These are phyloP conservation scores for Alloplasta piceator DNA, from an alignment of 2,888 invertebrate species.

Conservation along the genomic window DNA sequence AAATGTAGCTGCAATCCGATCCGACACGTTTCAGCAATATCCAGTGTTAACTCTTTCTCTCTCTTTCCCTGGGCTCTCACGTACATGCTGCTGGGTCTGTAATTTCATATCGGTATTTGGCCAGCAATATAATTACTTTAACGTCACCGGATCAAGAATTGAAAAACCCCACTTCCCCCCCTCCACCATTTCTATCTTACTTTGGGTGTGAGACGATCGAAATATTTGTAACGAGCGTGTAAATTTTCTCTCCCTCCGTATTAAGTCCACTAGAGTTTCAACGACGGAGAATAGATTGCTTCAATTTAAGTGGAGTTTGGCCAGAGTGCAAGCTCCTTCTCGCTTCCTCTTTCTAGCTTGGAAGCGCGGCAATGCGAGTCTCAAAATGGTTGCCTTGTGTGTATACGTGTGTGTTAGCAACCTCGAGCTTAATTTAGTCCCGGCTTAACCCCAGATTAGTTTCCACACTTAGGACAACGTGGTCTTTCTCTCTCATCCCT, in stretches of 20 bases:
- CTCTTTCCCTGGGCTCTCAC: neutral
- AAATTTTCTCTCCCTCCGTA: constrained; percentile 8
- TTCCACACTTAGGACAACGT: constrained; percentile 65
- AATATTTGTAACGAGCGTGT: constrained; percentile 33
- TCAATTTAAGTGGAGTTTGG: constrained; percentile 81
- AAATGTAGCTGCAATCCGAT: constrained; percentile 77
- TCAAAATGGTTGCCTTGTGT: constrained; percentile 64
- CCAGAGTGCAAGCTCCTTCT: constrained; percentile 69
- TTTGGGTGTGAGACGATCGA: constrained; percentile 20
- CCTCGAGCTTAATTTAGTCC: constrained; percentile 76
- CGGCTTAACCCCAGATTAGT: constrained; percentile 73
- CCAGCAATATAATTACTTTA: constrained; percentile 78
- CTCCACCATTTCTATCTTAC: neutral
- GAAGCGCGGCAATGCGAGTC: constrained; percentile 65
- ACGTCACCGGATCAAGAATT: constrained; percentile 59
- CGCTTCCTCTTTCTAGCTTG: constrained; percentile 35
- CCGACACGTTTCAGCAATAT: constrained; percentile 78
- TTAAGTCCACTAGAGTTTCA: constrained; percentile 72
- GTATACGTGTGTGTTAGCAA: constrained; percentile 63
- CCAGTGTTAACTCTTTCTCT: constrained; percentile 36
- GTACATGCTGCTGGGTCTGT: constrained; percentile 71
- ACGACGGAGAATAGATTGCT: constrained; percentile 78
- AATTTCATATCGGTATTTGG: constrained; percentile 81
- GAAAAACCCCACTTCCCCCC: constrained; percentile 44
- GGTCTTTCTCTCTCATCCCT: constrained; percentile 18